Conservation (phyloP, 2,888 invertebrate genomes). For the Diadegma fenestrale region DNA sequence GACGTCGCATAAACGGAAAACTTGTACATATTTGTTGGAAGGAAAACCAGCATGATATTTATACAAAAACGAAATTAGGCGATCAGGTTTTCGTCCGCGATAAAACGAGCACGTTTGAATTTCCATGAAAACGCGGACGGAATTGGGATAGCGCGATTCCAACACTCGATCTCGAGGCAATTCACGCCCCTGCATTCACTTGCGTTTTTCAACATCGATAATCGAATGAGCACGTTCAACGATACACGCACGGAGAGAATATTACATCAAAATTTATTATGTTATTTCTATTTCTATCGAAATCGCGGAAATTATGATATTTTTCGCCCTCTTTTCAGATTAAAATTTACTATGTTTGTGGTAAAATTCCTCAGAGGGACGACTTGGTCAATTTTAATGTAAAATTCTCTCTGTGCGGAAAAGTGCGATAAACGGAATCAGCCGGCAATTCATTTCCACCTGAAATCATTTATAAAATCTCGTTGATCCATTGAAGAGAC, state of each 20-base stretch:
- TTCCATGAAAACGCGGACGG: constrained; percentile 5
- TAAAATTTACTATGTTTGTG: too few relatives aligned
- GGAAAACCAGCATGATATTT: background rate
- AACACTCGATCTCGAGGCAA: constrained; percentile 4
- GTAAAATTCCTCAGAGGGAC: too few relatives aligned
- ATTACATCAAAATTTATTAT: too few relatives aligned
- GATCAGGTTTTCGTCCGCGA: constrained; percentile 9
- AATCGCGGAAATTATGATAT: too few relatives aligned
- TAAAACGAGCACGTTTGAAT: constrained; percentile 28
- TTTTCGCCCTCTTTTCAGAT: too few relatives aligned
- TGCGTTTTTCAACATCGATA: constrained; percentile 18
- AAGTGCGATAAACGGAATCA: background rate
- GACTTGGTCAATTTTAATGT: too few relatives aligned
- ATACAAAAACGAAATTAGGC: background rate
- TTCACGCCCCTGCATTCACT: background rate
- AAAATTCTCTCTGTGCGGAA: too few relatives aligned
- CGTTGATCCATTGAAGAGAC: background rate
- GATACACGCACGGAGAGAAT: too few relatives aligned
- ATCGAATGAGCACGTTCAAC: constrained; percentile 47
- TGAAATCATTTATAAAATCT: background rate
- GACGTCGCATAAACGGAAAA: constrained; percentile 7
- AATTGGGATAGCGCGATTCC: constrained; percentile 9
- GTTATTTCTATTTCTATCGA: too few relatives aligned
- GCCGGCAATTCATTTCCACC: background rate
- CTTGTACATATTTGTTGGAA: background rate